Evolutionary conservation across 2,797 vertebrate species (phyloP).

Genomic region (Loriculus beryllinus): DNA sequence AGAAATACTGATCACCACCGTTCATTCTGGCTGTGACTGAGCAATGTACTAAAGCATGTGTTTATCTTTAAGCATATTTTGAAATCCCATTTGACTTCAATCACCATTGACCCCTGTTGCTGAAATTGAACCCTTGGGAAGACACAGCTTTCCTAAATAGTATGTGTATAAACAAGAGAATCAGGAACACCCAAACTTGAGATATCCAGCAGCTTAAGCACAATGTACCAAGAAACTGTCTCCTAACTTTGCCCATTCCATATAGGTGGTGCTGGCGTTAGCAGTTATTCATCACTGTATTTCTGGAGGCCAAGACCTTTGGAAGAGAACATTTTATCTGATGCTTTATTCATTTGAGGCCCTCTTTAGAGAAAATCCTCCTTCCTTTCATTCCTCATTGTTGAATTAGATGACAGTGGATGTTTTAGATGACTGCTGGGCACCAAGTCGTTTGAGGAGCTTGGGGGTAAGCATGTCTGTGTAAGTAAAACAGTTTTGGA

Average conservation of each 20-base stretch:
- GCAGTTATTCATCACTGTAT: background rate
- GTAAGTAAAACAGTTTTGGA: background rate
- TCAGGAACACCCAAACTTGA: constrained; percentile 41
- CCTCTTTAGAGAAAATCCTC: background rate
- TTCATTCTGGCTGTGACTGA: constrained; percentile 22
- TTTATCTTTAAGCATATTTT: constrained; percentile 55
- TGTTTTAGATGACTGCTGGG: background rate
- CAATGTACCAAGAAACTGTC: background rate
- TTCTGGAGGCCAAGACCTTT: background rate
- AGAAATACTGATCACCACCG: background rate
- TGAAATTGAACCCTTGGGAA: constrained; percentile 54
- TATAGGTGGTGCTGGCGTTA: background rate
- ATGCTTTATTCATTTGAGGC: background rate
- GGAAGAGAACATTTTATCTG: background rate
- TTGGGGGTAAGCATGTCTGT: background rate
- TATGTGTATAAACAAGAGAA: constrained; percentile 56
- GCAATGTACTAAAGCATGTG: constrained; percentile 19
- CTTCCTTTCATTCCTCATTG: background rate
- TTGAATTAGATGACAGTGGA: background rate
- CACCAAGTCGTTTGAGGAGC: background rate
- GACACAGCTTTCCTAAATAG: constrained; percentile 58
- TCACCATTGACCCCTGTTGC: constrained; percentile 48
- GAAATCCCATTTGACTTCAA: constrained; percentile 55
- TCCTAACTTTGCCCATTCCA: background rate
- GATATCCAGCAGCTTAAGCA: background rate